These are phyloP conservation scores for Phoenicopterus ruber DNA, from an alignment of 2,113 vertebrate genomes.

Conservation along the genomic window DNA sequence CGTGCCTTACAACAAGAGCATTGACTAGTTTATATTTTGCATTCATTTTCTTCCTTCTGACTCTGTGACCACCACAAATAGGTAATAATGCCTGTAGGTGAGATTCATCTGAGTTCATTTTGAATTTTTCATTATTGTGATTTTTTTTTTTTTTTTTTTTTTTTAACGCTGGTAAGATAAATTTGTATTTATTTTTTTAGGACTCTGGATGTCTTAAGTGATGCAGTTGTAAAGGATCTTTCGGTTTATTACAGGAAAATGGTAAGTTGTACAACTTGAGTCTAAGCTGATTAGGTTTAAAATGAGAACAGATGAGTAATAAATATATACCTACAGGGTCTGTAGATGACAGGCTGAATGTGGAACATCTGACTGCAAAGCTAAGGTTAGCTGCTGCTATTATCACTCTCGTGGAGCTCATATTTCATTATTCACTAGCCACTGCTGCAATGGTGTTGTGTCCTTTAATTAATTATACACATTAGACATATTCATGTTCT, in stretches of 20 bases:
- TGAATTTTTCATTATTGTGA: background rate
- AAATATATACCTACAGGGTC: background rate
- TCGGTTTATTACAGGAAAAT: constrained; percentile 87
- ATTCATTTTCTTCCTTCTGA: background rate
- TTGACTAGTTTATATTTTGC: background rate
- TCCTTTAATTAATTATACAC: background rate
- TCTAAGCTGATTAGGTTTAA: background rate
- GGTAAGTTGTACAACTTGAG: constrained; percentile 73
- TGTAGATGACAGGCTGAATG: background rate
- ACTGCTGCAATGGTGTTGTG: background rate
- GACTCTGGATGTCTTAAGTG: constrained; percentile 90
- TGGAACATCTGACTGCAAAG: background rate
- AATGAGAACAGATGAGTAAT: background rate
- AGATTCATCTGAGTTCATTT: background rate
- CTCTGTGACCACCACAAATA: background rate
- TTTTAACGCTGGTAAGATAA: background rate
- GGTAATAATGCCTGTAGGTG: background rate
- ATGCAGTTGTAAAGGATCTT: constrained; percentile 89
- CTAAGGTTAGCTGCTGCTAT: background rate
- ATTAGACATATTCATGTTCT: background rate
- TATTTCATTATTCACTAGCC: background rate
- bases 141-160: background rate
- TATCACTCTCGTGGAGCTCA: background rate
- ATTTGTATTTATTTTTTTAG: constrained; percentile 65
- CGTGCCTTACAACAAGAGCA: background rate